A percentile compares a stretch with the other conserved stretches of the same genome.
Evolutionary conservation across 2,113 vertebrate species (phyloP).

Genomic region (Ageneiosus marmoratus): DNA sequence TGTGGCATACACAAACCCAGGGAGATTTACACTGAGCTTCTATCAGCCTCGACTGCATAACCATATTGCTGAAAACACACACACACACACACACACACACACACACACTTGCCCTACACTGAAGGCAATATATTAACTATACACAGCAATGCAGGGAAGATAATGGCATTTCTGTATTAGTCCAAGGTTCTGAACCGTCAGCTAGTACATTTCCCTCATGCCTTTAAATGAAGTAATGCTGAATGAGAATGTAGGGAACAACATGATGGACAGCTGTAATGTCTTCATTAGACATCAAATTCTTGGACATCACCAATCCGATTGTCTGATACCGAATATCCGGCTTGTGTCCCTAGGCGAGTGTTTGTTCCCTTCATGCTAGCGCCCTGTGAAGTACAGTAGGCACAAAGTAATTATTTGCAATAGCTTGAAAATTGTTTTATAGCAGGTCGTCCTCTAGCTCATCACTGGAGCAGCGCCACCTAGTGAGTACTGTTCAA

Average conservation of each 20-base stretch:
- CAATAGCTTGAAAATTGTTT: no score
- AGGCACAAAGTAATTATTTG: no score
- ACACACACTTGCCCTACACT: not conserved
- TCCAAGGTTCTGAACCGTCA: not conserved
- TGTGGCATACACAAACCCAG: conserved; percentile 21
- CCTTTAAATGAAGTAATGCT: not conserved
- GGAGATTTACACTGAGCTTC: conserved; percentile 35
- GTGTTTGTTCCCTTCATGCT: no score
- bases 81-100: conserved; percentile 12
- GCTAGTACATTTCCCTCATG: not conserved
- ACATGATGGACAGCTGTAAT: not conserved
- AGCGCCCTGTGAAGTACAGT: no score
- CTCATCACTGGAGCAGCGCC: no score
- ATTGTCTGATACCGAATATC: no score
- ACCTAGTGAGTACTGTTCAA: no score
- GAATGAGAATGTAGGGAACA: not conserved
- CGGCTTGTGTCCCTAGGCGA: no score
- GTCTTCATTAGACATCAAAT: no score
- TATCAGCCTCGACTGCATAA: conserved; percentile 13
- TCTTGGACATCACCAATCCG: no score
- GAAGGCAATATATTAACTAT: not conserved
- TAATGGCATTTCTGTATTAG: not conserved
- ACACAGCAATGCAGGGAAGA: not conserved
- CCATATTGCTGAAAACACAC: conserved; percentile 2
- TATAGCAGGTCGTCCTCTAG: no score